Base-by-base conservation (phyloP, 1,140 invertebrate species). In the Leptinotarsa undecemlineata region DNA sequence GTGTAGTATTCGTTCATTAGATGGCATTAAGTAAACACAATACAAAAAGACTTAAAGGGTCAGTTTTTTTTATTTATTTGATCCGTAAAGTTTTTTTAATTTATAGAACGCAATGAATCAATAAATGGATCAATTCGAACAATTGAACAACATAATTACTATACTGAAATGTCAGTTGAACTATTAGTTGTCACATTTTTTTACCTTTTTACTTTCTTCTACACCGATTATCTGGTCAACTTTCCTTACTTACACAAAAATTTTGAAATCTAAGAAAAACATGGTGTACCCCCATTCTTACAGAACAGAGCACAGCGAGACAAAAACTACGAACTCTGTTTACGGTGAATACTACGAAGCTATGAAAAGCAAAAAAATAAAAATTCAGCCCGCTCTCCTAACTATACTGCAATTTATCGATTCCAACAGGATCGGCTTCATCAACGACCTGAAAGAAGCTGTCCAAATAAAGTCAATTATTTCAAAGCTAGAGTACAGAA, bases 261-360 rank as follows among this genome's bases (percentile, higher is more conserved):
- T 66, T 74, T 57, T 76, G 68, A 68, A 8, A 48, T 21, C 20
- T 26, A 70, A 73, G 15, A 68, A 14, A 74, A 76, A 66, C 71
- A 84, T 82, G 79, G 82, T 83, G 13, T 84, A 80, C 68, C 83
- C 84, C 1, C 83, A 84, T 69, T 79, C 79, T 3, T 85, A 82
- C 67, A 66, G 84, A 67, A 83, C 78, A 11, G 81, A 84, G 76
- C 83, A 84, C 61, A 85, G 80, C 73, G 82, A 84, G 80, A 84
- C 84, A 13, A 77, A 73, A 72, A 85, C 83, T 0, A 82, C 83
- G 11, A 84, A 81, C 63, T 61, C 73, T 8, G 74, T 74, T 13
- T 85, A 85, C 67, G 83, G 84, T 6, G 81, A 81, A 70, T 83
- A 81, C 63, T 83, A 81, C 73, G 79, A 75, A 20, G 68, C 73